phyloP scores from a whole-genome alignment of 2,888 invertebrate species.

The Listrodromus nycthemerus region DNA sequence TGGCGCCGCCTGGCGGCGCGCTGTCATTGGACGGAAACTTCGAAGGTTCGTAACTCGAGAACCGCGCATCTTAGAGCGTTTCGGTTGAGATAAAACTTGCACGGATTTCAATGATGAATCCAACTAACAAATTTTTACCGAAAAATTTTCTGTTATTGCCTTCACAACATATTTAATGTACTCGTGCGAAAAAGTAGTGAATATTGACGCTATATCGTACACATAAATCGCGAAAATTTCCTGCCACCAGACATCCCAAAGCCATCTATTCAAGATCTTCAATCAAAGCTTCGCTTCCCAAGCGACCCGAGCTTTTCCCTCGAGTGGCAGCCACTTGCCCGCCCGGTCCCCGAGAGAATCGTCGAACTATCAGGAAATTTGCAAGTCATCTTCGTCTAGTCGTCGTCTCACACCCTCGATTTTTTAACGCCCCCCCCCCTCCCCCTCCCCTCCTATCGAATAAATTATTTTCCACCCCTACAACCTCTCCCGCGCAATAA shows the following conservation, averaged over 20 bases:
- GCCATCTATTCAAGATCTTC: too few relatives aligned
- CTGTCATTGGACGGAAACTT: not conserved
- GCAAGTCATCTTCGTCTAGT: too few relatives aligned
- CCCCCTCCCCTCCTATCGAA: not conserved
- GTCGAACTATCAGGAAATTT: too few relatives aligned
- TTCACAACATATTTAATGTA: not conserved
- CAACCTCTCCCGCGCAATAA: not conserved
- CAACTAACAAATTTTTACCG: not conserved
- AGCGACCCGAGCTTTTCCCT: too few relatives aligned
- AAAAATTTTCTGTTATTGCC: not conserved
- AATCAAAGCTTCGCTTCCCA: too few relatives aligned
- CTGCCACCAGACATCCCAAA: too few relatives aligned
- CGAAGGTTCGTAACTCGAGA: not conserved
- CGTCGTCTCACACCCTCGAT: too few relatives aligned
- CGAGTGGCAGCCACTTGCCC: too few relatives aligned
- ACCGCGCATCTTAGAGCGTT: not conserved
- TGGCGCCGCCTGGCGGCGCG: not conserved
- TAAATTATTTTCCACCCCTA: not conserved
- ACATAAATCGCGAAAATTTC: too few relatives aligned
- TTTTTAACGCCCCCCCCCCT: not conserved
- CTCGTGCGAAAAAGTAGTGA: not conserved
- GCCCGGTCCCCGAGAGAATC: too few relatives aligned
- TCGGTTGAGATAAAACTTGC: not conserved
- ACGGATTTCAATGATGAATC: not conserved
- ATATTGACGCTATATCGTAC: too few relatives aligned